Conservation (phyloP, 2,113 vertebrate species). For the Eupsittula cactorum region DNA sequence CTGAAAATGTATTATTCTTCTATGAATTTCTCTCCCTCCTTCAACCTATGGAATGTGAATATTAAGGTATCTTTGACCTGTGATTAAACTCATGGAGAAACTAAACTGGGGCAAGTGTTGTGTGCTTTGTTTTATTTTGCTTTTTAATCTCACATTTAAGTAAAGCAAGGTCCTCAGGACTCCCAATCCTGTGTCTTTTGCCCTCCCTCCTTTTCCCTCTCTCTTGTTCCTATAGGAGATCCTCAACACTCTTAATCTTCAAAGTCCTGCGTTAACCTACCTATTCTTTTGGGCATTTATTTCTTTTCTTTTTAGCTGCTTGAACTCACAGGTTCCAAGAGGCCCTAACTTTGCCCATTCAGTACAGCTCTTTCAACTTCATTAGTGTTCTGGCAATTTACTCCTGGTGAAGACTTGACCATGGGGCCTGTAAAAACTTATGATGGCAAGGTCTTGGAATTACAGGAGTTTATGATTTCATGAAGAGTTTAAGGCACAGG, state of each 20-base stretch:
- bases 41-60: not conserved
- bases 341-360: not conserved
- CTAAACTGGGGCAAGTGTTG: fast-evolving
- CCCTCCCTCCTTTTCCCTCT: not conserved
- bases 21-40: not conserved
- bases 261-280: not conserved
- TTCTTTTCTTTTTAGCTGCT: not conserved
- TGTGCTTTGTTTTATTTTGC: fast-evolving
- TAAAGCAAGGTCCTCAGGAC: not conserved
- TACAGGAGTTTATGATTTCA: not conserved
- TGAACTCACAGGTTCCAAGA: not conserved
- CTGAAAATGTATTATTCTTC: not conserved
- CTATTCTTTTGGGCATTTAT: not conserved
- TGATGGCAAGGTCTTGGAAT: not conserved
- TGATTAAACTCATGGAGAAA: not conserved
- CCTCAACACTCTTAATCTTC: not conserved
- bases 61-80: not conserved
- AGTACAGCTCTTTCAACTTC: not conserved
- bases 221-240: not conserved
- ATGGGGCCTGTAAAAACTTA: not conserved
- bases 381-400: not conserved
- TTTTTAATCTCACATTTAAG: not conserved
- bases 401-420: not conserved
- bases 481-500: not conserved
- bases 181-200: fast-evolving